Evolutionary conservation across 2,888 invertebrate genomes (phyloP).

Genomic region (Steinernema carpocapsae): DNA sequence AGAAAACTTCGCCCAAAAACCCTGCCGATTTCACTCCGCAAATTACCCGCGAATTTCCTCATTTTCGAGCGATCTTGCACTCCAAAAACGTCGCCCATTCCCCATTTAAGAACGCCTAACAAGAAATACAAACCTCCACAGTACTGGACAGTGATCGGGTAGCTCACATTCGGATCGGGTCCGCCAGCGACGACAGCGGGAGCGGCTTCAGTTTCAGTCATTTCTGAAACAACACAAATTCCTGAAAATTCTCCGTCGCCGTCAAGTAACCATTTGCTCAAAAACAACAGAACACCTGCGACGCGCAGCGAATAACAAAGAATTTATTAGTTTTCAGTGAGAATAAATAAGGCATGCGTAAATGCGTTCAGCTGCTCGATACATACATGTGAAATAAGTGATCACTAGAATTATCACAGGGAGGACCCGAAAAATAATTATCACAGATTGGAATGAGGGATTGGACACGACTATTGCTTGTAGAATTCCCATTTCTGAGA

Average conservation of each 20-base stretch:
- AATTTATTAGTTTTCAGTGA: background rate
- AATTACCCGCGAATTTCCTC: too few relatives aligned
- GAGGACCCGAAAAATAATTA: background rate
- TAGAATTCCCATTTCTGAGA: slow-evolving; percentile 41
- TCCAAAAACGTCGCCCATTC: too few relatives aligned
- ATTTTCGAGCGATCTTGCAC: too few relatives aligned
- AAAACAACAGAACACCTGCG: background rate
- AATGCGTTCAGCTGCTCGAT: background rate
- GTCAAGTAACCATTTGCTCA: background rate
- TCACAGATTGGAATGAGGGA: background rate
- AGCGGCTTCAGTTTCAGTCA: background rate
- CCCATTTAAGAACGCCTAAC: background rate
- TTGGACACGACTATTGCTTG: slow-evolving; percentile 27
- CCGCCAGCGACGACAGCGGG: slow-evolving; percentile 36
- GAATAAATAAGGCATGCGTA: background rate
- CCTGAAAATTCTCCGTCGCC: too few relatives aligned
- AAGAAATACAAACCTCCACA: slow-evolving; percentile 54
- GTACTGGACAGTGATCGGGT: slow-evolving; percentile 59
- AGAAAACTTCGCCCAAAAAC: too few relatives aligned
- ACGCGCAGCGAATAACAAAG: background rate
- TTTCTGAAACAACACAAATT: background rate
- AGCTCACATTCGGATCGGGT: slow-evolving; percentile 51
- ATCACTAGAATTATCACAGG: background rate
- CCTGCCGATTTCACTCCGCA: too few relatives aligned
- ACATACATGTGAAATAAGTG: too few relatives aligned